Conservation (phyloP, 2,888 invertebrate genomes). For the Caenorhabditis sp. region DNA sequence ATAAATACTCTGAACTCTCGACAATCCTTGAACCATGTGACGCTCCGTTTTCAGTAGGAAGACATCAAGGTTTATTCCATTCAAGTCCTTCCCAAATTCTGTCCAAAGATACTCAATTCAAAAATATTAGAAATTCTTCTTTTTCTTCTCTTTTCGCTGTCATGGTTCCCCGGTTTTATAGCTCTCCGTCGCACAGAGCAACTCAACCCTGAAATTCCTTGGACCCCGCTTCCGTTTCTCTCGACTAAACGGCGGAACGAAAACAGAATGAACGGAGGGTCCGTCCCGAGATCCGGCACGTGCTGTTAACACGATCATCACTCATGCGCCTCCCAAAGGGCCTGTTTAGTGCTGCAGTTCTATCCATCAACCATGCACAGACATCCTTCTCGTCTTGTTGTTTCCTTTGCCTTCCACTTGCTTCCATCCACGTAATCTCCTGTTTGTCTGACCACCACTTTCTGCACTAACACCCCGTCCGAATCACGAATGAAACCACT, state of each 20-base stretch:
- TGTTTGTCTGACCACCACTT: conserved; percentile 5
- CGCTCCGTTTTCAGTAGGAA: too few relatives aligned
- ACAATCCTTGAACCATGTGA: too few relatives aligned
- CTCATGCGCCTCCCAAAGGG: conserved; percentile 31
- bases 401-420: not conserved
- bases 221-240: not conserved
- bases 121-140: too few relatives aligned
- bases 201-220: conserved; percentile 3
- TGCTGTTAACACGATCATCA: conserved; percentile 39
- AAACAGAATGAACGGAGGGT: not conserved
- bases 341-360: not conserved
- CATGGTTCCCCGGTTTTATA: not conserved
- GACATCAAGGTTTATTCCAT: too few relatives aligned
- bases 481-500: conserved; percentile 46
- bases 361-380: conserved; percentile 8
- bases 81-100: too few relatives aligned
- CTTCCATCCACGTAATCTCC: conserved; percentile 15
- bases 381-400: not conserved
- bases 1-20: too few relatives aligned
- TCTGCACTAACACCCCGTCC: conserved; percentile 33
- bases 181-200: not conserved
- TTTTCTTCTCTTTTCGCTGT: too few relatives aligned
- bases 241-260: not conserved
- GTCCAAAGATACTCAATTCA: too few relatives aligned
- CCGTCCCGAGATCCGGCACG: not conserved